Evolutionary conservation across 2,113 vertebrate genomes (phyloP).

Genomic region (pig (Sus scrofa)): DNA sequence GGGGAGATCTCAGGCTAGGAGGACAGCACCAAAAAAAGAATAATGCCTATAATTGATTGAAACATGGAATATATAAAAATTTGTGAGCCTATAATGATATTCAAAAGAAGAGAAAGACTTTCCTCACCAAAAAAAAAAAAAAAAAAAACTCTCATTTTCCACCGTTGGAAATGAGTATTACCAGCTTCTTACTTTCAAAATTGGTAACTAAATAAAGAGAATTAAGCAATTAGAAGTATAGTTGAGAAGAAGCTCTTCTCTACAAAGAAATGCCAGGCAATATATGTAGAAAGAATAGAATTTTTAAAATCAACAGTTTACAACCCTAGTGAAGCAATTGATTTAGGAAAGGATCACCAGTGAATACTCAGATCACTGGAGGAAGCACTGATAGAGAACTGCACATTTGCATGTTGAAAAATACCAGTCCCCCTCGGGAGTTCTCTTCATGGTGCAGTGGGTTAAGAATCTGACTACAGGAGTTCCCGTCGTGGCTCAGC

Average conservation of each 20-base stretch:
- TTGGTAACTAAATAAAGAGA: neutral
- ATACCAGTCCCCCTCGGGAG: neutral
- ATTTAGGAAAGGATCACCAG: neutral
- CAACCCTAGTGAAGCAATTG: neutral
- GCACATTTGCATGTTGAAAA: neutral
- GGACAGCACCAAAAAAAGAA: neutral
- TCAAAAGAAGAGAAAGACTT: neutral
- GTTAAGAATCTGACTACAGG: too few relatives aligned
- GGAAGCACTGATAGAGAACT: neutral
- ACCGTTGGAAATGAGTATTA: neutral
- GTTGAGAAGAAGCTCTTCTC: neutral
- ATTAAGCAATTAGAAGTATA: neutral
- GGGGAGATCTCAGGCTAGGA: neutral
- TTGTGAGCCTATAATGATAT: neutral
- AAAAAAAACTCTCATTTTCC: neutral
- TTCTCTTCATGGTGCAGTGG: too few relatives aligned
- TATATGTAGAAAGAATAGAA: neutral
- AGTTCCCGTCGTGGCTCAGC: too few relatives aligned
- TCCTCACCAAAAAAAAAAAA: neutral
- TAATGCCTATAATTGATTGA: constrained; percentile 13
- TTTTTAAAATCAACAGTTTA: neutral
- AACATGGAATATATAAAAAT: neutral
- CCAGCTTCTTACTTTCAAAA: neutral
- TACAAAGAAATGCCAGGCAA: neutral
- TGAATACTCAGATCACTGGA: neutral